A percentile compares a stretch with the other conserved stretches of the same genome.
phyloP scores from a whole-genome alignment of 2,888 invertebrate species.

The Lycaena phlaeas region DNA sequence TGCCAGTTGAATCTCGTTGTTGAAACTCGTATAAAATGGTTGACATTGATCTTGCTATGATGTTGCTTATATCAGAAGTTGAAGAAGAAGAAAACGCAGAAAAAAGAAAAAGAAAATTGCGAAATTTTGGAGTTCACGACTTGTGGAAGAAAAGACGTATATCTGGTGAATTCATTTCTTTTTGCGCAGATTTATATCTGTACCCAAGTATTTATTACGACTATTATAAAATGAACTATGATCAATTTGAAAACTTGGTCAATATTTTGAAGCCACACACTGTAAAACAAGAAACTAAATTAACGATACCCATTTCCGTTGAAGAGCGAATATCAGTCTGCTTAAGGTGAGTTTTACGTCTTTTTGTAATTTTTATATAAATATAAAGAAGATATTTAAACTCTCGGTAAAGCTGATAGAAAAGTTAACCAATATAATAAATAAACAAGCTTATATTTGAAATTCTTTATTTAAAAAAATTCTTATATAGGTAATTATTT shows the following conservation, averaged over 20 bases:
- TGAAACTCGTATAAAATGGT: conserved; percentile 1
- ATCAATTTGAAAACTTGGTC: too few relatives aligned
- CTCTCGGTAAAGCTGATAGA: not conserved
- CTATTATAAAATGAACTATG: too few relatives aligned
- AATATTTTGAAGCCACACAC: too few relatives aligned
- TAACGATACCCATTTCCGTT: too few relatives aligned
- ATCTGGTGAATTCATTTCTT: too few relatives aligned
- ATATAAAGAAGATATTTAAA: conserved; percentile 1
- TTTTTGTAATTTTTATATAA: conserved; percentile 7
- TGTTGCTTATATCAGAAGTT: conserved; percentile 2
- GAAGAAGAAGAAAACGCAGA: conserved; percentile 7
- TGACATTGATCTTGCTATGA: conserved; percentile 8
- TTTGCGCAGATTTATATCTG: too few relatives aligned
- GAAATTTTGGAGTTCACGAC: conserved; percentile 10
- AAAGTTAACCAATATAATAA: conserved; percentile 5
- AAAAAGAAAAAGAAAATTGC: conserved; percentile 3
- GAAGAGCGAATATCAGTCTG: conserved; percentile 19
- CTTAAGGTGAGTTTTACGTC: conserved; percentile 15
- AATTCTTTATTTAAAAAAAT: conserved; percentile 5
- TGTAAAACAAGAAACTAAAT: too few relatives aligned
- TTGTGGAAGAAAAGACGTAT: too few relatives aligned
- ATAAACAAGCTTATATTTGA: conserved; percentile 10
- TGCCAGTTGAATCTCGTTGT: too few relatives aligned
- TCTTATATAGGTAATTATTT: not conserved
- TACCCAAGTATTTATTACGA: too few relatives aligned